Conservation (phyloP, 2,888 invertebrate genomes). For the Actias luna region DNA sequence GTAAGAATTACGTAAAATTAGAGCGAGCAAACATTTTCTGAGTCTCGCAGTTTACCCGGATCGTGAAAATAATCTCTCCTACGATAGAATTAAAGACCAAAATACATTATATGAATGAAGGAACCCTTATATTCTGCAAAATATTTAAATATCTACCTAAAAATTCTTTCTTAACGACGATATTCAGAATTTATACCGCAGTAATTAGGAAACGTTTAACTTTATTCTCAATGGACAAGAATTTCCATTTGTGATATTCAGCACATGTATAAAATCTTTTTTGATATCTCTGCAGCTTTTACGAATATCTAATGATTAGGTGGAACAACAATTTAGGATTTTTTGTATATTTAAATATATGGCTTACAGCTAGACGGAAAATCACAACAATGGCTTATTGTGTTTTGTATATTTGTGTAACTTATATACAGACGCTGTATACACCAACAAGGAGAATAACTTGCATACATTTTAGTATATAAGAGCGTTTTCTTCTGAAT, state of each 20-base stretch:
- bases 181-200: slow-evolving; percentile 60
- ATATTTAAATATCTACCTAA: slow-evolving; percentile 3
- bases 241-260: not conserved
- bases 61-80: not conserved
- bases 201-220: slow-evolving; percentile 43
- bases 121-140: slow-evolving; percentile 4
- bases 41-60: not conserved
- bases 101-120: not conserved
- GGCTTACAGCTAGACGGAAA: not conserved
- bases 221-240: not conserved
- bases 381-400: not conserved
- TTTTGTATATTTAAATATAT: not conserved
- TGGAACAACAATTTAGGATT: not conserved
- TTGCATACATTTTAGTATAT: too few relatives aligned
- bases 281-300: not conserved
- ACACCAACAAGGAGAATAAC: too few relatives aligned
- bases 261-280: not conserved
- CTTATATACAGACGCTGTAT: too few relatives aligned
- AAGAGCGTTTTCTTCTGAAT: too few relatives aligned
- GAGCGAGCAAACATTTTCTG: not conserved
- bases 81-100: not conserved
- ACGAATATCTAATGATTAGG: not conserved
- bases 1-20: slow-evolving; percentile 6
- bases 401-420: not conserved
- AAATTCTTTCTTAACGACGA: slow-evolving; percentile 35